A percentile compares a stretch with the other conserved stretches of the same genome.
Conservation (phyloP, 2,113 vertebrate genomes). For the Alouatta palliata region DNA sequence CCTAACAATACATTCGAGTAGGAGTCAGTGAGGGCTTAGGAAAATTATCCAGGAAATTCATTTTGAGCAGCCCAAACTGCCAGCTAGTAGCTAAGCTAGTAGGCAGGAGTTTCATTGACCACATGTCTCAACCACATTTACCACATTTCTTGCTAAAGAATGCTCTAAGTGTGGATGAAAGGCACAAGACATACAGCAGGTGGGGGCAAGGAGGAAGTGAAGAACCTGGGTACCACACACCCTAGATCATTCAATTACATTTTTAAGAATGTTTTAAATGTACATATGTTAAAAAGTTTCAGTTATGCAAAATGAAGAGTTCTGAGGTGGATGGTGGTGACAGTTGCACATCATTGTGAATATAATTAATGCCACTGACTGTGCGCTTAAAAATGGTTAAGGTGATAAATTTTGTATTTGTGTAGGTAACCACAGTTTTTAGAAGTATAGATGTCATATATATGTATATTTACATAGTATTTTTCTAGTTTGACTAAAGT, state of each 20-base stretch:
- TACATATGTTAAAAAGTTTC: background rate
- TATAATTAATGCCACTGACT: background rate
- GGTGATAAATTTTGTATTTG: background rate
- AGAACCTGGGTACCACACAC: background rate
- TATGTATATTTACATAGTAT: background rate
- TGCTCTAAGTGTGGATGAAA: background rate
- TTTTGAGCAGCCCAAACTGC: background rate
- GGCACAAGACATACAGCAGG: background rate
- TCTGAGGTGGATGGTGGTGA: background rate
- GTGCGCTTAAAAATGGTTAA: background rate
- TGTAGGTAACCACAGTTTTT: background rate
- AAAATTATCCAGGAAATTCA: constrained; percentile 28
- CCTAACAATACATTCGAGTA: background rate
- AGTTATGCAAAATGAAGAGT: background rate
- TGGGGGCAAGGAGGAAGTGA: constrained; percentile 17
- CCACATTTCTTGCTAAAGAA: constrained; percentile 36
- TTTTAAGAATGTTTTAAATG: background rate
- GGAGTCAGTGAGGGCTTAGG: background rate
- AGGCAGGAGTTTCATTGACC: constrained; percentile 10
- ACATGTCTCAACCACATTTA: constrained; percentile 28
- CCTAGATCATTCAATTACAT: background rate
- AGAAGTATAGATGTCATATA: background rate
- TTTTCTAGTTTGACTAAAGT: background rate
- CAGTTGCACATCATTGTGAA: no score
- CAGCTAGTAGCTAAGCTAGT: background rate